Base-by-base conservation (phyloP, 37 sponge, comb jelly and placozoan species). In the Amphimedon queenslandica region DNA sequence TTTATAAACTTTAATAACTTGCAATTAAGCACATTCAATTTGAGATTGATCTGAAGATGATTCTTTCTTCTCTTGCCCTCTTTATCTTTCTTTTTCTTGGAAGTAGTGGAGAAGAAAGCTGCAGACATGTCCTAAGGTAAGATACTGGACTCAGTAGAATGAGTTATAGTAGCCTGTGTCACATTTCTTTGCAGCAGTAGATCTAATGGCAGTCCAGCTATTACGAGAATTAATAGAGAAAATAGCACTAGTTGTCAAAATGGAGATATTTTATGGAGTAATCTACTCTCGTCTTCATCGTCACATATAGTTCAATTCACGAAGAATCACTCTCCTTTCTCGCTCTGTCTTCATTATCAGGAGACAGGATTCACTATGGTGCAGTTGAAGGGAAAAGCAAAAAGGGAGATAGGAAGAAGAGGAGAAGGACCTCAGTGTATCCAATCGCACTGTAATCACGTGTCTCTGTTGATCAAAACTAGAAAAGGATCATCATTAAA, bases 381-480 rank as follows among this genome's bases (percentile, higher is more conserved):
- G 13, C 51, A 47, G 51, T 18, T 47, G 51, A 47, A 47, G 13
- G 51, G 51, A 47, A 8, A 47, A 13, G 8, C 51, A 8, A 47
- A 13, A 47, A 47, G 8, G 51, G 13, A 18, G 51, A 47, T 47
- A 8, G 13, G 13, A 13, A 47, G 13, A 13, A 13, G 13, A 47
- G 51, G 13, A 47, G 13, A 13, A 47, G 51, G n/a, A n/a, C n/a
- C n/a, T n/a, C n/a, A n/a, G n/a, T n/a, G 61, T 25, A n/a, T 60
- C 5, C 27, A 60, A 60, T 60, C 61, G 27, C 61, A 60, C 24
- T 60, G 61, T n/a, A 60, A 60, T n/a, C 27, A 60, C 28, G 61
- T 60, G 5, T 60, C 61, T 13, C 21, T 60, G 51, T 13, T 47
- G 51, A 18, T 47, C 51, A 13, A 47, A 13, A 13, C 13, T 47